A percentile compares a stretch with the other conserved stretches of the same genome.
phyloP scores from a whole-genome alignment of 2,113 vertebrate species.

The cat (Felis catus) region F.catus_Fca126_mat1.0 CM031412.1:54526001-54526500 shows the following conservation, averaged over 20 bases:
- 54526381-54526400: neutral
- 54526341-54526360: neutral
- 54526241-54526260: neutral
- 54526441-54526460: neutral
- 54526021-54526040: neutral
- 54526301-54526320: neutral
- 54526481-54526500: neutral
- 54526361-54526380: neutral
- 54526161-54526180: neutral
- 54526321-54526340: neutral
- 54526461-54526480: neutral
- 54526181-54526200: neutral
- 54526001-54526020: neutral
- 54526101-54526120: neutral
- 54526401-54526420: neutral
- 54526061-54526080: neutral
- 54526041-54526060: neutral
- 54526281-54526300: neutral
- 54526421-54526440: neutral
- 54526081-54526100: neutral
- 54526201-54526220: neutral
- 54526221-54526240: neutral
- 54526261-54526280: neutral
- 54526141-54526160: neutral
- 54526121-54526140: neutral